These are phyloP conservation scores for Morpho achilles DNA, from an alignment of 2,888 invertebrate genomes.

Conservation along the genomic window DNA sequence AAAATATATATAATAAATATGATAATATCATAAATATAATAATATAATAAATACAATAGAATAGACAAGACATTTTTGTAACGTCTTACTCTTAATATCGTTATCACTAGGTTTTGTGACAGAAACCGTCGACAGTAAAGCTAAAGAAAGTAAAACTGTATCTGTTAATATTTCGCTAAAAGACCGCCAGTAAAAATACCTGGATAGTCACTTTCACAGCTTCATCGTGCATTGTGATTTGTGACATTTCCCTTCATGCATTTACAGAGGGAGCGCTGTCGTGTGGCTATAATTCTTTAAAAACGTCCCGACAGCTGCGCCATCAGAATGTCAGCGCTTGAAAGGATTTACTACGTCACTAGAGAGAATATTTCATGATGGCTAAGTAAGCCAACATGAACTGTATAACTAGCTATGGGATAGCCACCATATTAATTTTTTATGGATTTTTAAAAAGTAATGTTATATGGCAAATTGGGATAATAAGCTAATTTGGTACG, in stretches of 20 bases:
- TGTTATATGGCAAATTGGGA: not conserved
- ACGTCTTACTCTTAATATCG: too few species aligned
- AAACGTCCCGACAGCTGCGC: slow-evolving; percentile 55
- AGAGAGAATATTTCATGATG: slow-evolving; percentile 28
- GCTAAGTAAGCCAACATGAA: slow-evolving; percentile 8
- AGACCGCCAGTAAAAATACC: slow-evolving; percentile 23
- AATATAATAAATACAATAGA: too few species aligned
- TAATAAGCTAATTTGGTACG: too few species aligned
- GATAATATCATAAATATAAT: too few species aligned
- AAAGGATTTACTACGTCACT: slow-evolving; percentile 60
- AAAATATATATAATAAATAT: too few species aligned
- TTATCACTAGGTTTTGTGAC: too few species aligned
- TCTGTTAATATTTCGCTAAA: not conserved
- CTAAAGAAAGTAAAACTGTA: too few species aligned
- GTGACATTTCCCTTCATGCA: slow-evolving; percentile 43
- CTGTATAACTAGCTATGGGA: not conserved
- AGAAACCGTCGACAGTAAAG: too few species aligned
- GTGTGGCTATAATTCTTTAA: slow-evolving; percentile 62
- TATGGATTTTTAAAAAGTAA: not conserved
- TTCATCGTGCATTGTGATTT: slow-evolving; percentile 35
- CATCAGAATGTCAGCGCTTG: slow-evolving; percentile 37
- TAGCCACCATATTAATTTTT: not conserved
- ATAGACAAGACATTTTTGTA: too few species aligned
- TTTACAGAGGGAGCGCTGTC: slow-evolving; percentile 43
- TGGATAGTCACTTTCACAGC: slow-evolving; percentile 7